These are phyloP conservation scores for Drosophila paramelanica DNA, from an alignment of 2,888 invertebrate species.

Conservation along the genomic window DNA sequence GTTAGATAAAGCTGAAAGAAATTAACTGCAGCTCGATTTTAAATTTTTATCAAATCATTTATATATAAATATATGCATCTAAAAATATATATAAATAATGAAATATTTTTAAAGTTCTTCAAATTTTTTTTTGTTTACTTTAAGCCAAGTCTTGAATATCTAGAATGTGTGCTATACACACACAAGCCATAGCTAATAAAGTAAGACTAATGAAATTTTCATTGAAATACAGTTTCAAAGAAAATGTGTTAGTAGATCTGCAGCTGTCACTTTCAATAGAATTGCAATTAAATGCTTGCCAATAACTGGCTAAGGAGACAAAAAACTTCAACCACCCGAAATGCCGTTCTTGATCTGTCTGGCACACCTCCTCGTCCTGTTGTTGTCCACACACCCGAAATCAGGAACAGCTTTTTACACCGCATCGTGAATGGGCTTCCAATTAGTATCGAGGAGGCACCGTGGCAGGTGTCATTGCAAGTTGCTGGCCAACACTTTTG, in stretches of 20 bases:
- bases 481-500: background rate
- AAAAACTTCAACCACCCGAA: background rate
- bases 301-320: background rate
- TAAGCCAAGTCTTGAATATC: too few relatives aligned
- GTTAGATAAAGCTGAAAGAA: too few relatives aligned
- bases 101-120: too few relatives aligned
- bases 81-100: too few relatives aligned
- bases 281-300: too few relatives aligned
- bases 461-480: slow-evolving; percentile 5
- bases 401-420: too few relatives aligned
- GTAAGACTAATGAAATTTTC: background rate
- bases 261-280: background rate
- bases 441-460: background rate
- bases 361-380: background rate
- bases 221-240: background rate
- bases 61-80: too few relatives aligned
- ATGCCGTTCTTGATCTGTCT: background rate
- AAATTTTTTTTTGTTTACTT: too few relatives aligned
- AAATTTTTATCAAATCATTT: too few relatives aligned
- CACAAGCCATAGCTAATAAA: background rate
- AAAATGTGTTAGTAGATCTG: background rate
- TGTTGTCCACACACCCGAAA: background rate
- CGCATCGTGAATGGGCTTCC: slow-evolving; percentile 6
- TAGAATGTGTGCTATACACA: too few relatives aligned
- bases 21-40: too few relatives aligned